Conservation (phyloP, 2,888 invertebrate species). For the Lasius fuliginosus region DNA sequence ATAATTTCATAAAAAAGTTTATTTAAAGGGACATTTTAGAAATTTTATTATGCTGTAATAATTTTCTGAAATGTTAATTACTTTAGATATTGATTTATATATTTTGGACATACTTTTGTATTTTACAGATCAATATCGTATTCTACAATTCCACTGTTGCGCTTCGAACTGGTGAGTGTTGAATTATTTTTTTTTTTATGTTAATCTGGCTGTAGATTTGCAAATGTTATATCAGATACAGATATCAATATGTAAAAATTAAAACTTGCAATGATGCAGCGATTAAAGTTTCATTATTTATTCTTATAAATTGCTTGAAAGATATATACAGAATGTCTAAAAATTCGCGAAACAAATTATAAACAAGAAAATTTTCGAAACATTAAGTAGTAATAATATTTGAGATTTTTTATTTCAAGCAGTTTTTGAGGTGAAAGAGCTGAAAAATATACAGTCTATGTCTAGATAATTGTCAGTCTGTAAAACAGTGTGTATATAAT, state of each 20-base stretch:
- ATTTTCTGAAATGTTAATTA: not conserved
- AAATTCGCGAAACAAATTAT: not conserved
- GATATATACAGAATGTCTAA: not conserved
- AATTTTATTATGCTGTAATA: not conserved
- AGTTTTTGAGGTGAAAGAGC: too few species aligned
- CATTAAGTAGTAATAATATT: not conserved
- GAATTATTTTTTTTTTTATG: not conserved
- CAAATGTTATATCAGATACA: not conserved
- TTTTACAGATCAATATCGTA: not conserved
- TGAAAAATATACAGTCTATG: too few species aligned
- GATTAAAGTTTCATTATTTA: not conserved
- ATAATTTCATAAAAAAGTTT: not conserved
- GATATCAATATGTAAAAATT: not conserved
- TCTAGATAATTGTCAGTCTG: too few species aligned
- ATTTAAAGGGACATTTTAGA: not conserved
- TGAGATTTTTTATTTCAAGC: not conserved
- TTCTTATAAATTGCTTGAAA: not conserved
- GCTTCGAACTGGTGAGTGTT: not conserved
- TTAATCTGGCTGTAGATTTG: not conserved
- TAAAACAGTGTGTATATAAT: too few species aligned
- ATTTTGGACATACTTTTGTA: slow-evolving; percentile 6
- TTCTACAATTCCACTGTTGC: not conserved
- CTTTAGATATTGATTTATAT: not conserved
- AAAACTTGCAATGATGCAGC: not conserved
- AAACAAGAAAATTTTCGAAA: not conserved